Conservation (phyloP, 1,140 invertebrate species). For the Palaemon carinicauda region DNA sequence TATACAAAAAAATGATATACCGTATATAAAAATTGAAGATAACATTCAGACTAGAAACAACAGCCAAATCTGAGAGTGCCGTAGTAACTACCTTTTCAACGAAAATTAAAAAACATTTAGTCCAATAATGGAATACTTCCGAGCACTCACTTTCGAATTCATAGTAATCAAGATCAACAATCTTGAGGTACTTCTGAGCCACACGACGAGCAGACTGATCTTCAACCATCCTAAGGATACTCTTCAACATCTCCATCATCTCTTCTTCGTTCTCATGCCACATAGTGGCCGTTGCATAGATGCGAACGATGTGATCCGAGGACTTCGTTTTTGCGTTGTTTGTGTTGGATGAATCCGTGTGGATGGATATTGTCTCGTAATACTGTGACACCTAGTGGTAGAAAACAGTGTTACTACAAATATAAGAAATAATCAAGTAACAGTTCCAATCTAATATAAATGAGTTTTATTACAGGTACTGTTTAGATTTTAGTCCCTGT, state of each 20-base stretch:
- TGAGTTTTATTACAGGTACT: no score
- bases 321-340: conserved; percentile 75
- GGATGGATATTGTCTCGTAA: conserved; percentile 92
- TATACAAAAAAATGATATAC: no score
- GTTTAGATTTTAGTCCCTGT: no score
- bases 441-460: no score
- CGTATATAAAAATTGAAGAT: no score
- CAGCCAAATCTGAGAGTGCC: no score
- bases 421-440: no score
- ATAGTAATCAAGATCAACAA: conserved; percentile 75
- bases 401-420: no score
- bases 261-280: conserved; percentile 75
- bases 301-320: conserved; percentile 90
- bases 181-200: conserved; percentile 72
- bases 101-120: not conserved
- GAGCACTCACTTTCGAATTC: conserved; percentile 72
- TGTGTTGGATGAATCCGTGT: conserved; percentile 84
- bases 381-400: conserved; percentile 75
- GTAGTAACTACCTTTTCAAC: no score
- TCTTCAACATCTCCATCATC: conserved; percentile 74
- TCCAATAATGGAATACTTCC: not conserved
- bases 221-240: conserved; percentile 72
- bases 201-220: conserved; percentile 73
- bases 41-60: no score
- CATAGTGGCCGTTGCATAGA: conserved; percentile 83